phyloP scores from a whole-genome alignment of 2,888 invertebrate species.

The Cephus runcator region DNA sequence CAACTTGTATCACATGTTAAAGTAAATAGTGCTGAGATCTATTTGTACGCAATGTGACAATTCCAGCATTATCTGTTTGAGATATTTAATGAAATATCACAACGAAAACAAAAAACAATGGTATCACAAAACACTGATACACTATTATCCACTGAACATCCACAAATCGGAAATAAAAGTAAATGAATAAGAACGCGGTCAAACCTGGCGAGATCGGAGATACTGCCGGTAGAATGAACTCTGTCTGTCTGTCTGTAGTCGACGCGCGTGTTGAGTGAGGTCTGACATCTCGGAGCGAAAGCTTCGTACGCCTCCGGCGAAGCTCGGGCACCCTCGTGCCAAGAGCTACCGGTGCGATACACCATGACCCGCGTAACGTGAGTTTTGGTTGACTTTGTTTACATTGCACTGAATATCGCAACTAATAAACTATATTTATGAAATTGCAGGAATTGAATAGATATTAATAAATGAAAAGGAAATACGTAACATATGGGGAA shows the following conservation, averaged over 20 bases:
- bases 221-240: slow-evolving; percentile 13
- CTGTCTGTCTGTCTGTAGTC: slow-evolving; percentile 1
- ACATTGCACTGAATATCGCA: not conserved
- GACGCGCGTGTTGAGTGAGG: slow-evolving; percentile 14
- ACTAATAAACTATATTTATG: not conserved
- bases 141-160: not conserved
- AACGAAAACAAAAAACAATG: not conserved
- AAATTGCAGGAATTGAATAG: not conserved
- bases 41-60: not conserved
- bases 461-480: not conserved
- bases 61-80: not conserved
- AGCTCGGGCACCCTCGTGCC: slow-evolving; percentile 24
- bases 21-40: not conserved
- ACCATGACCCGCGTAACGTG: slow-evolving; percentile 29
- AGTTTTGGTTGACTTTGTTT: not conserved
- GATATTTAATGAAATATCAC: not conserved
- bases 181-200: not conserved
- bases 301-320: slow-evolving; percentile 25
- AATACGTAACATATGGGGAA: not conserved
- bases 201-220: slow-evolving; percentile 14
- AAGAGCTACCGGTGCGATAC: slow-evolving; percentile 22
- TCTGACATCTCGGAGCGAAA: slow-evolving; percentile 9
- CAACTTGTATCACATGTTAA: not conserved
- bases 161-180: not conserved
- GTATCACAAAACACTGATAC: not conserved